Base-by-base conservation (phyloP, 2,888 invertebrate genomes). In the Melanostoma mellinum region DNA sequence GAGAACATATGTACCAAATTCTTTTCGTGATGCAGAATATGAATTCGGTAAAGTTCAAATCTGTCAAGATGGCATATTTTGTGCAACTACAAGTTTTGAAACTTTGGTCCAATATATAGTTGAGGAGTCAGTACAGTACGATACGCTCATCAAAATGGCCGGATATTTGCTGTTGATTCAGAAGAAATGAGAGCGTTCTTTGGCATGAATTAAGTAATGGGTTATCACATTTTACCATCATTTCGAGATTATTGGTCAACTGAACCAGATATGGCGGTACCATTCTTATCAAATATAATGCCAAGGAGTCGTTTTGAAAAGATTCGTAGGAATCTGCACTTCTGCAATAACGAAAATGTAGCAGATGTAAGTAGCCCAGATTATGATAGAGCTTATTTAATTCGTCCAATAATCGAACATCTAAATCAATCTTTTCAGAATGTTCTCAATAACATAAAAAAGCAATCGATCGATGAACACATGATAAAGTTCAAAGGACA, bases 401-500 rank as follows among this genome's bases (percentile, higher is more conserved):
- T 63, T 38, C 36, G 50, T 2, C 63, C 63, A 38, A 30, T 63
- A 6, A 50, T 48, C 2, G 20, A 48, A 10, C 38, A 48, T 38
- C 20, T 63, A 8, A 63, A 63, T 9, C 6, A 3, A 5, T 36
- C 50, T 20, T 50, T 63, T 30, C 63, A 50, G 36, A 63, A 50
- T 38, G 48, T 35, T 33, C 48, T 35, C 9, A 61, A 46, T 48
- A 48, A 61, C 33, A 48, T 44, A 32, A 40, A 20, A 44, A 10
- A 33, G 5, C 32, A 8, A 36, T 86, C 77, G 20, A 85, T 86
- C 40, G 86, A 87, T 74, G 85, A 87, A 76, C 68, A 82, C 30
- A 86, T 87, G 87, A 63, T 86, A 6, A 85, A 84, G 63, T 87
- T 87, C 73, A 86, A 81, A 60, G 85, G 86, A 1, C 68, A 76